Percentiles rank a stretch among this genome's conserved stretches.
Evolutionary conservation across 2,797 vertebrate species (phyloP).

Genomic region (Xenopus petersii): DNA sequence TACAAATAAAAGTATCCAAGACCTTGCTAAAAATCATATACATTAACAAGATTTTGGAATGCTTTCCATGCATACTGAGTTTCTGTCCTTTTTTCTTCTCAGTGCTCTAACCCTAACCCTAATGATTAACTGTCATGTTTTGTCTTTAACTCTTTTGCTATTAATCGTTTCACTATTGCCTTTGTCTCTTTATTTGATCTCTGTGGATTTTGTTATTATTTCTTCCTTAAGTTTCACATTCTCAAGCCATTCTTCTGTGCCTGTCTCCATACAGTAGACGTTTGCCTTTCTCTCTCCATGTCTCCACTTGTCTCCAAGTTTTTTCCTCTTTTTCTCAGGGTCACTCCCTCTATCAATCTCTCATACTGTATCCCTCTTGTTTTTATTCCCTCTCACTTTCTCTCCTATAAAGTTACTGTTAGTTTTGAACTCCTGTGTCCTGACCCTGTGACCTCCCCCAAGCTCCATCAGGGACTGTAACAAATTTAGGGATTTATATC

Average conservation of each 20-base stretch:
- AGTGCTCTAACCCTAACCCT: too few species aligned
- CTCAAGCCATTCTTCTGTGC: background rate
- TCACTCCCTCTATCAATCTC: background rate
- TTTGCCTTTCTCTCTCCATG: background rate
- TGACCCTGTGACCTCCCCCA: constrained; percentile 26
- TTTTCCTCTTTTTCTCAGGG: background rate
- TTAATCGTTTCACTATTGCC: background rate
- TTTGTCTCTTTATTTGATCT: background rate
- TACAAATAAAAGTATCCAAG: too few species aligned
- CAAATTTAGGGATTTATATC: constrained; percentile 45
- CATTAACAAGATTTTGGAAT: too few species aligned
- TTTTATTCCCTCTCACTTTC: constrained; percentile 23
- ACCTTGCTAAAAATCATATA: too few species aligned
- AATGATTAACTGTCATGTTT: too few species aligned
- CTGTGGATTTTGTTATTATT: background rate
- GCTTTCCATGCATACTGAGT: too few species aligned
- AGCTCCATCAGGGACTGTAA: constrained; percentile 38
- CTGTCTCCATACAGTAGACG: background rate
- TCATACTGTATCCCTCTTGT: background rate
- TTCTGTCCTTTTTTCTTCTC: too few species aligned
- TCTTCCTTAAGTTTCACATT: background rate
- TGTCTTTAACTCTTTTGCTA: too few species aligned
- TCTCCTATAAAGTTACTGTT: constrained; percentile 38
- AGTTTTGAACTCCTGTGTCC: constrained; percentile 28
- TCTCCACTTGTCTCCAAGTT: background rate